Conservation (phyloP, 2,888 invertebrate species). For the Lithophane leautieri region DNA sequence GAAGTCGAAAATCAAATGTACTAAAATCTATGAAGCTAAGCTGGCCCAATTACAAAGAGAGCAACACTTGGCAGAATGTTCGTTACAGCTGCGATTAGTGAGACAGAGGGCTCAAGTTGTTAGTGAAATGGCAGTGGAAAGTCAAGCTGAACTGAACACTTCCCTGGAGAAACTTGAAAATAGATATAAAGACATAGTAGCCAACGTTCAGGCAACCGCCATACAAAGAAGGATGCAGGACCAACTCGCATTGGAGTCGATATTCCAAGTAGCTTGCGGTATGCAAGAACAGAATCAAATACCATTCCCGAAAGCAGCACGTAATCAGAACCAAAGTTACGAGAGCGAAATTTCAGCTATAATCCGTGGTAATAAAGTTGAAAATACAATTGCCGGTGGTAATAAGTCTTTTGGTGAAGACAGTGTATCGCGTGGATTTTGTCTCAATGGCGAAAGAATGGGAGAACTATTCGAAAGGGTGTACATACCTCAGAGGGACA, state of each 20-base stretch:
- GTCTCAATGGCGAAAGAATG: constrained; percentile 81
- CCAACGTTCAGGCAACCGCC: constrained; percentile 84
- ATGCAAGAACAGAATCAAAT: constrained; percentile 69
- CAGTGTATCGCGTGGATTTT: constrained; percentile 75
- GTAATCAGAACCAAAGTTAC: constrained; percentile 74
- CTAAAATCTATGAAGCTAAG: constrained; percentile 79
- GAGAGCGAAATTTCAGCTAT: constrained; percentile 75
- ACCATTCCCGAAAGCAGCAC: constrained; percentile 70
- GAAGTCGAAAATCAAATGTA: constrained; percentile 78
- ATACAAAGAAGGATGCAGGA: constrained; percentile 85
- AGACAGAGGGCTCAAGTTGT: constrained; percentile 83
- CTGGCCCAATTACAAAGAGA: constrained; percentile 81
- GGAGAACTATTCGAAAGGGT: constrained; percentile 83
- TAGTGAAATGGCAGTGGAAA: constrained; percentile 80
- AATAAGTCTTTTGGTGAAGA: constrained; percentile 78
- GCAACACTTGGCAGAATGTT: constrained; percentile 82
- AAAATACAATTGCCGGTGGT: constrained; percentile 70
- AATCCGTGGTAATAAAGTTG: constrained; percentile 74
- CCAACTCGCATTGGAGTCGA: constrained; percentile 82
- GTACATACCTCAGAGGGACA: constrained; percentile 84
- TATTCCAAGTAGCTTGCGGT: constrained; percentile 80
- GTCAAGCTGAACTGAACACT: constrained; percentile 77
- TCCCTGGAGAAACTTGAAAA: constrained; percentile 83
- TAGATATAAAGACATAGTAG: constrained; percentile 86
- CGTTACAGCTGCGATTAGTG: constrained; percentile 82